Evolutionary conservation across 2,888 invertebrate species (phyloP).

Genomic region (Hirtodrosophila histrioides): DNA sequence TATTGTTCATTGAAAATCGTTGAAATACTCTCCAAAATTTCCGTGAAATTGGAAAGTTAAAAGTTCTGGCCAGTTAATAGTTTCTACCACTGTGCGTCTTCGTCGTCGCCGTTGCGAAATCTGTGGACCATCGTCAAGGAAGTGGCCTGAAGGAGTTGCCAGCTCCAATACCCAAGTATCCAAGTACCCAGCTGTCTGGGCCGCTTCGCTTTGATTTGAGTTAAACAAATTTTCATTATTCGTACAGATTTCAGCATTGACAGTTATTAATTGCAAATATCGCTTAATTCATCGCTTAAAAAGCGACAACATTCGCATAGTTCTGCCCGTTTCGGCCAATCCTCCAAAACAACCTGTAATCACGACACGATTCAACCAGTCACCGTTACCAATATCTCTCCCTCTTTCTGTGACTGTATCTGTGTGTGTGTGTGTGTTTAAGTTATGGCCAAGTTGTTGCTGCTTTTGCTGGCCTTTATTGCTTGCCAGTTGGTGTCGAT

Average conservation of each 20-base stretch:
- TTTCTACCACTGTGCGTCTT: not conserved
- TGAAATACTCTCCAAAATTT: too few relatives aligned
- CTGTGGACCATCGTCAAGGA: slow-evolving; percentile 63
- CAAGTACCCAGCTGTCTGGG: slow-evolving; percentile 10
- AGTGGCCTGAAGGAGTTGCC: slow-evolving; percentile 19
- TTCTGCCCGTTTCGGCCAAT: slow-evolving; percentile 45
- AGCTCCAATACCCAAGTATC: not conserved
- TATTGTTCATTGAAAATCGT: too few relatives aligned
- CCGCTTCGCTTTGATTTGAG: slow-evolving; percentile 67
- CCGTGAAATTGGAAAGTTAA: too few relatives aligned
- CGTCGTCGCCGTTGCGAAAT: slow-evolving; percentile 55
- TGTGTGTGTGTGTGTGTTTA: slow-evolving; percentile 13
- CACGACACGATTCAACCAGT: slow-evolving; percentile 70
- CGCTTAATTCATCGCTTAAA: slow-evolving; percentile 83
- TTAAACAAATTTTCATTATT: slow-evolving; percentile 80
- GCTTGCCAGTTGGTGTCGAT: slow-evolving; percentile 19
- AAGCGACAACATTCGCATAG: slow-evolving; percentile 80
- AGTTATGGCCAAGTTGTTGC: slow-evolving; percentile 45
- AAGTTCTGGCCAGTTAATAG: too few relatives aligned
- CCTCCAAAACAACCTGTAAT: slow-evolving; percentile 76
- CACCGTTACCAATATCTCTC: slow-evolving; percentile 50
- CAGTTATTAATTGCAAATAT: slow-evolving; percentile 84
- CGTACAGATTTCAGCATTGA: slow-evolving; percentile 79
- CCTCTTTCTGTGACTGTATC: not conserved
- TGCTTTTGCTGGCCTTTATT: slow-evolving; percentile 33